These are phyloP conservation scores for Suricata suricatta DNA, from an alignment of 2,113 vertebrate species.

Conservation along the genomic window DNA sequence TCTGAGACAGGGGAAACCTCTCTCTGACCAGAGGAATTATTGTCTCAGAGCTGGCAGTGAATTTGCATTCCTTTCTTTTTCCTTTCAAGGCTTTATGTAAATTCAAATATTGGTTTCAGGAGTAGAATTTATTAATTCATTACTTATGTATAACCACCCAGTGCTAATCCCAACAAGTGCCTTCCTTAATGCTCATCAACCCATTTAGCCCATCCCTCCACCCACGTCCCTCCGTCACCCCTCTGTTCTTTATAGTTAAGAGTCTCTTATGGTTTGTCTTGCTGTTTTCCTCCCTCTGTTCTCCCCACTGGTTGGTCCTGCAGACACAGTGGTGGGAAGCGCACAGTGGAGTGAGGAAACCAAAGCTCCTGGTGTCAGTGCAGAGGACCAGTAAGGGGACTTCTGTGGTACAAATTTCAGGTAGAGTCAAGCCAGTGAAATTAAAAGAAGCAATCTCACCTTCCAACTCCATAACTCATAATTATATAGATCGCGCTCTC, in stretches of 20 bases:
- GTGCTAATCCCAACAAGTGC: neutral
- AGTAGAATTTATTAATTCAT: neutral
- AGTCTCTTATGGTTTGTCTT: no score
- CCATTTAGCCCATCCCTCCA: no score
- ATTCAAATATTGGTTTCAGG: neutral
- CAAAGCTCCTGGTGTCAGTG: neutral
- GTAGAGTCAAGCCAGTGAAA: neutral
- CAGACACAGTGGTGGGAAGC: neutral
- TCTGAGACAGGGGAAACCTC: neutral
- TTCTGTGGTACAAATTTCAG: neutral
- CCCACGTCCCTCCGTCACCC: no score
- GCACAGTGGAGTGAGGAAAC: neutral
- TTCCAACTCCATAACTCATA: neutral
- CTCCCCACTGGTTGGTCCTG: neutral
- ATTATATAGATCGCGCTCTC: neutral
- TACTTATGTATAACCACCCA: neutral
- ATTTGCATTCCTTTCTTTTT: neutral
- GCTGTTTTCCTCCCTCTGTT: neutral
- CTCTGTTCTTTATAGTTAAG: no score
- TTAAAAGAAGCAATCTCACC: neutral
- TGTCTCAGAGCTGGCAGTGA: neutral
- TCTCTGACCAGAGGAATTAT: neutral
- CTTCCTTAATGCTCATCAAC: no score
- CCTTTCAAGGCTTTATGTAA: neutral
- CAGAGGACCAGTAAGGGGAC: neutral